These are phyloP conservation scores for Todiramphus saurophagus DNA, from an alignment of 2,113 vertebrate genomes.

Conservation along the genomic window DNA sequence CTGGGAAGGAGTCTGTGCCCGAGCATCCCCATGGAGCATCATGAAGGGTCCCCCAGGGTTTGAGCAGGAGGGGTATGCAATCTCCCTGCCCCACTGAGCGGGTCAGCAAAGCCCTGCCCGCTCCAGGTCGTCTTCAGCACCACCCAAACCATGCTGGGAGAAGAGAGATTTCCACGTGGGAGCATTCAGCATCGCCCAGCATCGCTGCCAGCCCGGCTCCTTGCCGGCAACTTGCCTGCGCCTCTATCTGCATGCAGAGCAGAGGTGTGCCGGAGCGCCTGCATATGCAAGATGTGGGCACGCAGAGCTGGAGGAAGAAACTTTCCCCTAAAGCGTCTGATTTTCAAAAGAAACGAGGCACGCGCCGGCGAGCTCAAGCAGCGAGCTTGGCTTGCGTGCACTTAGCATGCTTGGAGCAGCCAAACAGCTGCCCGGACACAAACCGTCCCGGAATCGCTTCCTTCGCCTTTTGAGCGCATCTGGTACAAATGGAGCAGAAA, in stretches of 20 bases:
- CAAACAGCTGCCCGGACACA: background rate
- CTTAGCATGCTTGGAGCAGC: background rate
- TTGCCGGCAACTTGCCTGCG: background rate
- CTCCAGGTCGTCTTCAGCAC: accelerated
- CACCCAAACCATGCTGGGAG: accelerated
- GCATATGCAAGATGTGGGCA: conserved; percentile 59
- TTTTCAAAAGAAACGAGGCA: conserved; percentile 58
- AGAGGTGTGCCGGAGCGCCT: conserved; percentile 5
- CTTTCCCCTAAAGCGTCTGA: conserved; percentile 60
- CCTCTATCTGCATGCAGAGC: conserved; percentile 5
- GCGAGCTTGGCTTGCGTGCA: background rate
- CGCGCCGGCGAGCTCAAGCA: background rate
- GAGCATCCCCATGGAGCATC: background rate
- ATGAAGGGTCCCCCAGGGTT: background rate
- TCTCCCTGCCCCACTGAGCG: too few relatives aligned
- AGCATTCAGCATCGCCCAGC: accelerated
- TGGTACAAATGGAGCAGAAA: background rate
- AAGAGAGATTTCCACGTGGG: too few relatives aligned
- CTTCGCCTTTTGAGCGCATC: background rate
- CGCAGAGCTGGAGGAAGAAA: conserved; percentile 14
- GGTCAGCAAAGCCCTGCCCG: background rate
- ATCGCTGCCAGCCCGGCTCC: accelerated
- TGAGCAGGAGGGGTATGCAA: background rate
- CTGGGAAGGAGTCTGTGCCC: accelerated
- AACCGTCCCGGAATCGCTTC: accelerated